These are phyloP conservation scores for Gorsachius magnificus DNA, from an alignment of 2,797 vertebrate species.

Conservation along the genomic window DNA sequence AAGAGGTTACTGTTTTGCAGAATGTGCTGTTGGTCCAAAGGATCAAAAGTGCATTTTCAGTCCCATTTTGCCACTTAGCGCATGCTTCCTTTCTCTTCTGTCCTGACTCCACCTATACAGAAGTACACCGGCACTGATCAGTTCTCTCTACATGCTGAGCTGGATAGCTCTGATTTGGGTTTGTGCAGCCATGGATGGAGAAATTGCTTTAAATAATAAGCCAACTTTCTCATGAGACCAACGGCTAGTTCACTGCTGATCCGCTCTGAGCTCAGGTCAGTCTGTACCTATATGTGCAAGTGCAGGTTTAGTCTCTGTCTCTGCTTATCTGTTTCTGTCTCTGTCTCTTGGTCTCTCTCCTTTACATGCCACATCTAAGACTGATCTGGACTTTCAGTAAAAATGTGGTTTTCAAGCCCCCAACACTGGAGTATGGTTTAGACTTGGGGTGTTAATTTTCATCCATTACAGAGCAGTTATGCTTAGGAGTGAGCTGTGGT, in stretches of 20 bases:
- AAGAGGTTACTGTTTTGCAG: background rate
- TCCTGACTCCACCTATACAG: background rate
- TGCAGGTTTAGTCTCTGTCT: background rate
- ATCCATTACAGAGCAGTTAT: background rate
- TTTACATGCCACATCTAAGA: background rate
- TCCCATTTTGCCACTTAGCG: background rate
- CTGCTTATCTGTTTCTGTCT: background rate
- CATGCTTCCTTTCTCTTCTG: background rate
- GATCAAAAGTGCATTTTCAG: background rate
- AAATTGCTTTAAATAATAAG: background rate
- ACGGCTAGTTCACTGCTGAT: background rate
- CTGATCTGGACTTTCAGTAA: background rate
- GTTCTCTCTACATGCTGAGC: background rate
- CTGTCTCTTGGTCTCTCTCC: background rate
- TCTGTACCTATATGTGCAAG: background rate
- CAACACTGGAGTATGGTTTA: background rate
- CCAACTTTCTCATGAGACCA: background rate
- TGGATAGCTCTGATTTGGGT: background rate
- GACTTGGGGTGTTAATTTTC: background rate
- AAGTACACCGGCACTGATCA: background rate
- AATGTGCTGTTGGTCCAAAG: background rate
- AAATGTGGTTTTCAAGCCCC: background rate
- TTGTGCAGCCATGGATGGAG: rapidly evolving
- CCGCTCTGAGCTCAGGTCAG: background rate
- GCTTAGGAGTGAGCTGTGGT: background rate